Percentiles rank a stretch among this genome's conserved stretches.
Conservation (phyloP, 2,888 invertebrate species). For the Apotomis betuletana region DNA sequence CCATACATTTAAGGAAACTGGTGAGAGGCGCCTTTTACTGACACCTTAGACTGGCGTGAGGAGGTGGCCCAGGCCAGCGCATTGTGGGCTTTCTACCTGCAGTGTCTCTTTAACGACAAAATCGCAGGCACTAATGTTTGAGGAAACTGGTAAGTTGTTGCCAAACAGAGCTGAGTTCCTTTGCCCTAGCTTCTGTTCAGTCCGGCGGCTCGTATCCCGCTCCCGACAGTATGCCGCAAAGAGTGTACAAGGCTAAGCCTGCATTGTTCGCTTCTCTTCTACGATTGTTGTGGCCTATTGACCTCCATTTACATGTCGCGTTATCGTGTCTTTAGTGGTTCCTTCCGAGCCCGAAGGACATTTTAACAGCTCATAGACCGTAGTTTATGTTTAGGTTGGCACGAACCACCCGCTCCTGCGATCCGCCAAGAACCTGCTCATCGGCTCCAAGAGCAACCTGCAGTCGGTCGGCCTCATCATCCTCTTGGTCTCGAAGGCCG, state of each 20-base stretch:
- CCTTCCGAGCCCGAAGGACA: no score
- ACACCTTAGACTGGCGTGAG: conserved; percentile 65
- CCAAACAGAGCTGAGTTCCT: no score
- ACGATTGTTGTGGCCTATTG: no score
- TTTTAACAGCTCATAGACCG: no score
- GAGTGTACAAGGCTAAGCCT: no score
- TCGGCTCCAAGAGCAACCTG: conserved; percentile 76
- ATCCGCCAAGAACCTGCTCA: conserved; percentile 72
- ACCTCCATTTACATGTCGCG: no score
- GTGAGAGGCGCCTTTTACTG: conserved; percentile 49
- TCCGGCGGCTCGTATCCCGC: no score
- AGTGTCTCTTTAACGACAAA: conserved; percentile 85
- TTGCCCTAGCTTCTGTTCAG: no score
- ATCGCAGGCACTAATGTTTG: conserved; percentile 81
- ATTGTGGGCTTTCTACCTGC: conserved; percentile 81
- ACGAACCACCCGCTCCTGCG: conserved; percentile 75
- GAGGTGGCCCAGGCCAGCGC: conserved; percentile 73
- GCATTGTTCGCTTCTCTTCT: no score
- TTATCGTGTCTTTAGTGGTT: no score
- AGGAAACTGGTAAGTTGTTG: conserved; percentile 68
- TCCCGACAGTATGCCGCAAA: no score
- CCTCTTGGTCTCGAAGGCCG: conserved; percentile 72
- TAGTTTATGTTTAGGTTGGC: conserved; percentile 60
- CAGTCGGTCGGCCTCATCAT: conserved; percentile 74
- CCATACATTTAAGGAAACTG: conserved; percentile 77